These are phyloP conservation scores for Drosophila truncata DNA, from an alignment of 1,140 invertebrate species.

Conservation along the genomic window DNA sequence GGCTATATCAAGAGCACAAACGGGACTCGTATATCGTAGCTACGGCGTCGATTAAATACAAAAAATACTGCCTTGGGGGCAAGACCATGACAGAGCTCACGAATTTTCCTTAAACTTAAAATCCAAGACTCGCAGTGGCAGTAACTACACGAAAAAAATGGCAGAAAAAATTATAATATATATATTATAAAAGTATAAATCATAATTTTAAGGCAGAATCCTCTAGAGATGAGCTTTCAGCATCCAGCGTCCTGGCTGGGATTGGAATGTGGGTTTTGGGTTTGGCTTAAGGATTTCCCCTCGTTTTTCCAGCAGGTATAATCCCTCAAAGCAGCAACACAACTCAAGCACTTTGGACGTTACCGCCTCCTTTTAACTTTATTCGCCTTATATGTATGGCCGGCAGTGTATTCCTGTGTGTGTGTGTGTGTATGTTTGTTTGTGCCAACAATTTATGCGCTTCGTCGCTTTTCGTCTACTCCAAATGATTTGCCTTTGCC, in stretches of 20 bases:
- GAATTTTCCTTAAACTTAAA: conserved; percentile 63
- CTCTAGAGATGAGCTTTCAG: conserved; percentile 79
- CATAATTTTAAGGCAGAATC: conserved; percentile 78
- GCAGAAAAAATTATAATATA: conserved; percentile 58
- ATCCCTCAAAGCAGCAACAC: conserved; percentile 78
- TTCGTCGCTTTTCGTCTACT: conserved; percentile 79
- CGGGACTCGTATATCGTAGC: conserved; percentile 63
- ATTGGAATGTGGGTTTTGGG: conserved; percentile 29
- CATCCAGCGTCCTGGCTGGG: conserved; percentile 37
- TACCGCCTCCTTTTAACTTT: conserved; percentile 37
- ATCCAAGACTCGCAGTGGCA: conserved; percentile 46
- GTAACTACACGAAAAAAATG: conserved; percentile 50
- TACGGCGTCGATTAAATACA: conserved; percentile 37
- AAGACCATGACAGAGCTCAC: conserved; percentile 24
- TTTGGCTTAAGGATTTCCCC: conserved; percentile 14
- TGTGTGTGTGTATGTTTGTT: conserved; percentile 22
- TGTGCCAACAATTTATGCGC: conserved; percentile 76
- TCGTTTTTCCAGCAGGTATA: conserved; percentile 65
- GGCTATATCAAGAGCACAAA: conserved; percentile 73
- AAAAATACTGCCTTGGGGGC: conserved; percentile 32
- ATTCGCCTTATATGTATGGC: conserved; percentile 26
- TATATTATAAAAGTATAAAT: conserved; percentile 76
- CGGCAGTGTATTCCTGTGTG: conserved; percentile 9
- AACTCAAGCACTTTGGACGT: conserved; percentile 59
- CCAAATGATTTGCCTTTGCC: conserved; percentile 68